Percentiles rank a stretch among this genome's conserved stretches.
These are phyloP conservation scores for Criorhina ranunculi DNA, from an alignment of 2,888 invertebrate species.

Conservation along the genomic window DNA sequence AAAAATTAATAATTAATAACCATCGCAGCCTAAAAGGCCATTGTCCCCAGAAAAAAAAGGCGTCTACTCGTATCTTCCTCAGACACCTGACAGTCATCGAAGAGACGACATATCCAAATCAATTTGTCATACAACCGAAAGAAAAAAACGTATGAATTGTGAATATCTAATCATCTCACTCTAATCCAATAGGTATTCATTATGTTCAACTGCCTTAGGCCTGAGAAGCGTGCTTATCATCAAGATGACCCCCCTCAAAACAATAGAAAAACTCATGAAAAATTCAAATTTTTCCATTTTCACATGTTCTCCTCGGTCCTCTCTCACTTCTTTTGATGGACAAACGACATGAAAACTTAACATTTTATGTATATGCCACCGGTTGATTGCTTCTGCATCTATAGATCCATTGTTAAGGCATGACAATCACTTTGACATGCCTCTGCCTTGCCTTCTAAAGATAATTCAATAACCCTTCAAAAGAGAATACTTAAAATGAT, in stretches of 20 bases:
- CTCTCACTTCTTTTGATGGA: neutral
- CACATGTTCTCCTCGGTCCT: slow-evolving; percentile 1
- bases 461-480: slow-evolving; percentile 3
- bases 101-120: slow-evolving; percentile 1
- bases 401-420: neutral
- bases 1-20: neutral
- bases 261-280: slow-evolving; percentile 15
- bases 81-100: slow-evolving; percentile 11
- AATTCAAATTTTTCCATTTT: slow-evolving; percentile 35
- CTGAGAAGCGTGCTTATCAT: slow-evolving; percentile 17
- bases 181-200: slow-evolving; percentile 14
- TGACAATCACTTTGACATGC: neutral
- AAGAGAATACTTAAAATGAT: slow-evolving; percentile 26
- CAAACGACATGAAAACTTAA: neutral
- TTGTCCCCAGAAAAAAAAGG: neutral
- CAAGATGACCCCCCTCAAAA: neutral
- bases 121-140: slow-evolving; percentile 27
- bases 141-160: slow-evolving; percentile 34
- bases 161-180: slow-evolving; percentile 35
- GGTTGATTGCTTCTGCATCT: neutral
- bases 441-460: neutral
- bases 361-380: neutral
- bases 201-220: neutral
- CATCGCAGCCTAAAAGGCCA: neutral
- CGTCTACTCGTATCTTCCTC: neutral